A percentile compares a stretch with the other conserved stretches of the same genome.
Evolutionary conservation across 2,888 invertebrate species (phyloP).

Genomic region (Meiosimyza decipiens): DNA sequence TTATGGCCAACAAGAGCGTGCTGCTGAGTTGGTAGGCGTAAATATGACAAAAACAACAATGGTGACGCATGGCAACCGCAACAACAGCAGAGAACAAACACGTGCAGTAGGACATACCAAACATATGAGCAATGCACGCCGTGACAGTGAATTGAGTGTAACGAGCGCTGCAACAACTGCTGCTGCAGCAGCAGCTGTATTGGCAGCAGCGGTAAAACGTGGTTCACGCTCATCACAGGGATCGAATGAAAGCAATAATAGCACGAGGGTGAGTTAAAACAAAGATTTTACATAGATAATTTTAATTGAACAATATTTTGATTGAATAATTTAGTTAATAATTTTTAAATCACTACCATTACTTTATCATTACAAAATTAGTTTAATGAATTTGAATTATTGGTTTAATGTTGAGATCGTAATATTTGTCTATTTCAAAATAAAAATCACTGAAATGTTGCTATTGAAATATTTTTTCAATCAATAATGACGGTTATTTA

Average conservation of each 20-base stretch:
- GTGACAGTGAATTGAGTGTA: slow-evolving; percentile 44
- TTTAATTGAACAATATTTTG: too few relatives aligned
- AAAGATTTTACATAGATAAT: not conserved
- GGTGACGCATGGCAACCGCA: slow-evolving; percentile 5
- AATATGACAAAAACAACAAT: not conserved
- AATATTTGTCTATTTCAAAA: too few relatives aligned
- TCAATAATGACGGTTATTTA: too few relatives aligned
- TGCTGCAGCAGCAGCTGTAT: slow-evolving; percentile 45
- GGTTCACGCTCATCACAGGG: slow-evolving; percentile 75
- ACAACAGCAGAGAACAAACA: slow-evolving; percentile 19
- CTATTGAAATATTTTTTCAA: too few relatives aligned
- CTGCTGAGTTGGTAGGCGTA: slow-evolving; percentile 9
- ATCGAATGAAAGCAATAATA: slow-evolving; percentile 79
- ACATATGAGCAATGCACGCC: slow-evolving; percentile 29
- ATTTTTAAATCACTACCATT: not conserved
- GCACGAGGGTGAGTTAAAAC: slow-evolving; percentile 77
- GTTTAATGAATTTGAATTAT: not conserved
- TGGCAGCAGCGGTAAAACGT: slow-evolving; percentile 59
- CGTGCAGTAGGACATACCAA: slow-evolving; percentile 35
- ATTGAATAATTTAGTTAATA: too few relatives aligned
- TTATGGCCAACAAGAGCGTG: slow-evolving; percentile 8
- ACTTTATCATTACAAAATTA: not conserved
- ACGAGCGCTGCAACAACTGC: slow-evolving; percentile 54
- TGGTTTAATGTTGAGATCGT: too few relatives aligned
- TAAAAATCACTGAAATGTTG: too few relatives aligned